Evolutionary conservation across 2,888 invertebrate species (phyloP).

Genomic region (Apoda limacodes): DNA sequence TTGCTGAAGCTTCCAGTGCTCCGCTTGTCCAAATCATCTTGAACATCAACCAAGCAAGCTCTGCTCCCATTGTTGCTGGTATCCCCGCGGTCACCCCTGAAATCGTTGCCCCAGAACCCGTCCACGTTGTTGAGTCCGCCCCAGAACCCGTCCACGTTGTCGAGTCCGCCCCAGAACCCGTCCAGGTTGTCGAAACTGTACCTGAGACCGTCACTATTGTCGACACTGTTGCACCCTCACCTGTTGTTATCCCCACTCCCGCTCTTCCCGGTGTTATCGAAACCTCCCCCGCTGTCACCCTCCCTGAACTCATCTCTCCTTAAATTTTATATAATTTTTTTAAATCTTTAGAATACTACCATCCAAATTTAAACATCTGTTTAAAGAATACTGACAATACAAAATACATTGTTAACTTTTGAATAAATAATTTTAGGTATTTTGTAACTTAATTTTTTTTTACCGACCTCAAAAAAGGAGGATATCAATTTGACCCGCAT

Average conservation of each 20-base stretch:
- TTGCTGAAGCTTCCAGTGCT: conserved; percentile 8
- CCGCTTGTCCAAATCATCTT: conserved; percentile 25
- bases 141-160: conserved; percentile 1
- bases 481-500: too few species aligned
- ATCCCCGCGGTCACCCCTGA: conserved; percentile 5
- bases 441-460: too few species aligned
- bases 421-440: too few species aligned
- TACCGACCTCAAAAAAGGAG: too few species aligned
- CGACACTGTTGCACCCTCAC: conserved; percentile 7
- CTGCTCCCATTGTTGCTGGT: background rate
- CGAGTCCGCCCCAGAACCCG: conserved; percentile 4
- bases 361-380: too few species aligned
- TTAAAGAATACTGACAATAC: too few species aligned
- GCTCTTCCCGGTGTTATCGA: too few species aligned
- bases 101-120: conserved; percentile 10
- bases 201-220: conserved; percentile 18
- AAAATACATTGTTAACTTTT: too few species aligned
- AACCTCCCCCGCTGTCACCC: conserved; percentile 7
- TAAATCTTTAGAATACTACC: background rate
- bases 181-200: conserved; percentile 8
- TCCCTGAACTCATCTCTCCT: conserved; percentile 12
- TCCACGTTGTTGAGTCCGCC: conserved; percentile 7
- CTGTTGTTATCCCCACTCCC: too few species aligned
- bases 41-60: conserved; percentile 14
- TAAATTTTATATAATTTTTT: conserved; percentile 13